Percentiles rank a stretch among this genome's conserved stretches.
phyloP scores from a whole-genome alignment of 2,797 vertebrate genomes.

The Tinamus major region DNA sequence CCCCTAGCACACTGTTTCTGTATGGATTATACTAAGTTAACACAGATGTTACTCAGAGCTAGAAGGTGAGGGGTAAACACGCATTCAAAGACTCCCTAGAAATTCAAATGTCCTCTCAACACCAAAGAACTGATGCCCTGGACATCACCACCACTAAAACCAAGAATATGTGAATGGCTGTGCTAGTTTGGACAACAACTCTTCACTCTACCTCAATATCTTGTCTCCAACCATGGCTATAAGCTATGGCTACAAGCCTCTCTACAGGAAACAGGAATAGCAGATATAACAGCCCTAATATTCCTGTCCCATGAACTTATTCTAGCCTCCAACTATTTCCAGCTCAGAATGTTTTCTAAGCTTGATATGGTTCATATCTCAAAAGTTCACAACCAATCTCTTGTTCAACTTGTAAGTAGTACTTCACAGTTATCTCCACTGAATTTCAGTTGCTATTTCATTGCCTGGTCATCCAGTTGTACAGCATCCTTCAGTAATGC shows the following conservation, averaged over 20 bases:
- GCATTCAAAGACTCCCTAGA: not conserved
- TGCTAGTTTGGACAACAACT: not conserved
- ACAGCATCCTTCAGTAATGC: not conserved
- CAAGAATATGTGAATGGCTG: not conserved
- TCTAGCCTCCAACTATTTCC: not conserved
- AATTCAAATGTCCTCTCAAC: not conserved
- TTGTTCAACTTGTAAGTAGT: not conserved
- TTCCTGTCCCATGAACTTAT: not conserved
- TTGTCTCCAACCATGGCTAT: not conserved
- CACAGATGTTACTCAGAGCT: not conserved
- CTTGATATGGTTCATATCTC: not conserved
- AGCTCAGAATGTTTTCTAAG: not conserved
- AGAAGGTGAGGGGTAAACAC: not conserved
- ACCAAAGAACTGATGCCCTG: not conserved
- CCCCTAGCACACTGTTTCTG: accelerated
- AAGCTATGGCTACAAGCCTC: not conserved
- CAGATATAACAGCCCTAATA: not conserved
- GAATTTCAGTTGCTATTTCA: not conserved
- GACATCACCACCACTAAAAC: not conserved
- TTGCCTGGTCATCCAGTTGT: not conserved
- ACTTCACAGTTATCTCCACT: not conserved
- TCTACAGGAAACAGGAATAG: not conserved
- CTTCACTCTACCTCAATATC: not conserved
- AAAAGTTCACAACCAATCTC: not conserved
- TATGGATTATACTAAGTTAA: not conserved